Evolutionary conservation across 1,140 invertebrate genomes (phyloP), one percentile per base, ranked within the genome.

Genomic region (Macrobrachium nipponense): DNA sequence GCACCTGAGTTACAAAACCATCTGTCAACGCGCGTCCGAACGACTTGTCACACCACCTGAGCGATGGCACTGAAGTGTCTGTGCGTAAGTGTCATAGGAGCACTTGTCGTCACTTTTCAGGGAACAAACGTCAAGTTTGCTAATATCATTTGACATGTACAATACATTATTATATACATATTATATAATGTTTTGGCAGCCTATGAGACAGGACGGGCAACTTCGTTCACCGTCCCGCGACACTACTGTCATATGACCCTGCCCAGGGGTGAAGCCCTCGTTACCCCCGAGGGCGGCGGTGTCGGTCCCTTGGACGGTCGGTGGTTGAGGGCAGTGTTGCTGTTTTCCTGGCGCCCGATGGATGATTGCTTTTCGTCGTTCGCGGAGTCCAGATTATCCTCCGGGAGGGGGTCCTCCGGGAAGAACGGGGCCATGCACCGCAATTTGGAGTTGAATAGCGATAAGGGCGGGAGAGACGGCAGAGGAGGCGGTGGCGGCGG

Each of bases 171-270:
- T 10, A n/a, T 51, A 51, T 51, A 51, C 12, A 51, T 12, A 51
- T 51, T 36, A 36, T 36, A 36, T 51, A 51, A n/a, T n/a, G n/a
- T 51, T 51, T 51, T 51, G 51, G 51, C 51, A 51, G 51, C 51
- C 51, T 2, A 51, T 51, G 12, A 51, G 51, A 51, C 51, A 51
- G 51, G 51, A 51, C 51, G 8, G 51, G 51, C 27, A 60, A 61
- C 70, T 70, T 70, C 59, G n/a, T 15, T 61, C n/a, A 27, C 10
- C n/a, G 43, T 68, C 73, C 44, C 77, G 75, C 84, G 64, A 64
- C 78, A 80, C 84, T 86, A 86, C 84, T 86, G 84, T 86, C 84
- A 86, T 58, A 86, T 86, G 77, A 86, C 77, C 23, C 84, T 27
- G 0, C 84, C 84, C 77, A 80, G 84, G 18, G 84, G 84, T 14